A percentile compares a stretch with the other conserved stretches of the same genome.
phyloP scores from a whole-genome alignment of 2,797 vertebrate species.

The Enteromius thamalakanensis region DNA sequence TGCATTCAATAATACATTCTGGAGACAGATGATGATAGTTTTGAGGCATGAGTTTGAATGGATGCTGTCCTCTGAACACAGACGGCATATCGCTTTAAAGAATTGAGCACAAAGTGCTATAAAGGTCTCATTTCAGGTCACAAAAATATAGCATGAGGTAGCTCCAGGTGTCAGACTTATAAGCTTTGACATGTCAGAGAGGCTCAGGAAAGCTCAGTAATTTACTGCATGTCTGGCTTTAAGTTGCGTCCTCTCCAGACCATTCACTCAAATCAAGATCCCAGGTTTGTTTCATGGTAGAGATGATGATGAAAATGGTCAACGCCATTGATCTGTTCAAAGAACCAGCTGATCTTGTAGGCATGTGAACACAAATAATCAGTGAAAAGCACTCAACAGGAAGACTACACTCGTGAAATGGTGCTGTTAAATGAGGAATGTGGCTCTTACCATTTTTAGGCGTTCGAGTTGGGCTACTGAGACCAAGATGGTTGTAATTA shows the following conservation, averaged over 20 bases:
- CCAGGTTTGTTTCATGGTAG: constrained; percentile 53
- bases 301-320: constrained; percentile 47
- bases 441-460: constrained; percentile 92
- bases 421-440: constrained; percentile 36
- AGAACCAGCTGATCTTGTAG: constrained; percentile 28
- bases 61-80: neutral
- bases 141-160: neutral
- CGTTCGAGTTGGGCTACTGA: constrained; percentile 92
- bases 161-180: constrained; percentile 2
- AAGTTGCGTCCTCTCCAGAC: constrained; percentile 19
- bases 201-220: neutral
- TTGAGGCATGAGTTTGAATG: constrained; percentile 1
- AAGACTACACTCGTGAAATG: constrained; percentile 13
- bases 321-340: constrained; percentile 24
- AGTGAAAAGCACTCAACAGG: neutral
- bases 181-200: neutral
- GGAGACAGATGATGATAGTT: constrained; percentile 64
- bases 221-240: constrained; percentile 6
- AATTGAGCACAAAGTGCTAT: neutral
- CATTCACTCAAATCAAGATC: constrained; percentile 57
- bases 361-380: constrained; percentile 18
- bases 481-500: constrained; percentile 94
- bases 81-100: neutral
- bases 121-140: neutral
- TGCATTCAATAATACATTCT: constrained; percentile 21